Base-by-base conservation (phyloP, 2,888 invertebrate species). In the Microchrysa polita region DNA sequence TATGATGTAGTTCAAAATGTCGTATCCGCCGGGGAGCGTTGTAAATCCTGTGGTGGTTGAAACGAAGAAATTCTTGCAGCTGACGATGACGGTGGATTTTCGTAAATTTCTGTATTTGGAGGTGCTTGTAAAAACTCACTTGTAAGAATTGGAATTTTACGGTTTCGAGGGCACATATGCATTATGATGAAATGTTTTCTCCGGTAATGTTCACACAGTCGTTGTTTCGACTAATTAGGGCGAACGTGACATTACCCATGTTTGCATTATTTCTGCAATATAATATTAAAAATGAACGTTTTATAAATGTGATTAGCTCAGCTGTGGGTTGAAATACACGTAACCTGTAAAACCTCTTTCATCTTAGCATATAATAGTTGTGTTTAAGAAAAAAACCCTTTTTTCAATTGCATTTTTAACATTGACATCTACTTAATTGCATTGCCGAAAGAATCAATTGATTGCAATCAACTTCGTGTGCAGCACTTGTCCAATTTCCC, bases 81-180 rank as follows among this genome's bases (percentile, higher is more conserved):
- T 22, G 23, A 14, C 27, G 27, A 34, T 22, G 23, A 55, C 20
- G 2, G 55, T 61, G 40, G 61, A 61, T 61, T 61, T 61, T 40
- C 61, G n/a, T 61, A 40, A 61, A 61, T 61, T 61, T 61, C 61
- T 61, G 18, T 34, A 40, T 61, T 40, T 61, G 16, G 40, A 61
- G 40, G 61, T 61, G 34, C 14, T 61, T 40, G 61, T 61, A 61
- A 61, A 61, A 61, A 61, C 1, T n/a, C n/a, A 40, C 40, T 40
- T 16, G 16, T 61, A 40, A 61, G 61, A 61, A 61, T 61, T 61
- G 23, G 61, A 61, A 61, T 61, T 61, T 61, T 61, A 61, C 40
- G 61, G 61, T 40, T 61, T 34, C 27, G n/a, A 61, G 61, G 40
- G 61, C 61, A n/a, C n/a, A n/a, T n/a, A 61, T 61, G 22, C n/a